Evolutionary conservation across 2,888 invertebrate species (phyloP).

Genomic region (Alviniconcha strummeri): DNA sequence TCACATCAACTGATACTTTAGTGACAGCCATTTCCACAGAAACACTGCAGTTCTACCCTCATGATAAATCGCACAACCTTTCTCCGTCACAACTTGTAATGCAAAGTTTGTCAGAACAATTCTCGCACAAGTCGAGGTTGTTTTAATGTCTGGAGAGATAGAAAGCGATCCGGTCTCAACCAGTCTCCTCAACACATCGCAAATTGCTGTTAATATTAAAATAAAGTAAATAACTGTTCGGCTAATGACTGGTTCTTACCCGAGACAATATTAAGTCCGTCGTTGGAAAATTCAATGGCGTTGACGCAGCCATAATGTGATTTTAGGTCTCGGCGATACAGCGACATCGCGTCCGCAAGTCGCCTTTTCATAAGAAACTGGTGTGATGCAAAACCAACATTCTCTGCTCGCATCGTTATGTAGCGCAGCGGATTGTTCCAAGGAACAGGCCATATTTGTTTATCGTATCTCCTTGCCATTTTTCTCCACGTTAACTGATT

Average conservation of each 20-base stretch:
- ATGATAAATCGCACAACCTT: no score
- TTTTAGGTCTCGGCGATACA: constrained; percentile 88
- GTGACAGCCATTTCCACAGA: no score
- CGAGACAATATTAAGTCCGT: constrained; percentile 88
- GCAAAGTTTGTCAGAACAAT: no score
- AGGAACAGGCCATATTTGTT: not conserved
- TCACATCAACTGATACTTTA: no score
- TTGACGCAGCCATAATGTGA: constrained; percentile 97
- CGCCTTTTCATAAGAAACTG: constrained; percentile 46
- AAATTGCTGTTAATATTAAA: no score
- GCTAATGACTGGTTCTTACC: constrained; percentile 77
- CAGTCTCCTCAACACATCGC: no score
- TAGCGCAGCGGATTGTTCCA: constrained; percentile 26
- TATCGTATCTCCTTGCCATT: constrained; percentile 7
- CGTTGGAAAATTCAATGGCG: constrained; percentile 93
- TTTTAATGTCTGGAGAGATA: no score
- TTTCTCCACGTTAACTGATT: not conserved
- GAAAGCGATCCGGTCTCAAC: no score
- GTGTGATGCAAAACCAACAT: constrained; percentile 2
- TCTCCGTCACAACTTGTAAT: no score
- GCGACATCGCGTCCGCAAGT: constrained; percentile 43
- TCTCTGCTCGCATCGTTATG: constrained; percentile 21
- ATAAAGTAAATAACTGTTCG: no score
- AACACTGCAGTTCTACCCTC: no score
- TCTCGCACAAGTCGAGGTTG: no score